Base-by-base conservation (phyloP, 2,797 vertebrate species). In the Enteromius unitaeniatus region DNA sequence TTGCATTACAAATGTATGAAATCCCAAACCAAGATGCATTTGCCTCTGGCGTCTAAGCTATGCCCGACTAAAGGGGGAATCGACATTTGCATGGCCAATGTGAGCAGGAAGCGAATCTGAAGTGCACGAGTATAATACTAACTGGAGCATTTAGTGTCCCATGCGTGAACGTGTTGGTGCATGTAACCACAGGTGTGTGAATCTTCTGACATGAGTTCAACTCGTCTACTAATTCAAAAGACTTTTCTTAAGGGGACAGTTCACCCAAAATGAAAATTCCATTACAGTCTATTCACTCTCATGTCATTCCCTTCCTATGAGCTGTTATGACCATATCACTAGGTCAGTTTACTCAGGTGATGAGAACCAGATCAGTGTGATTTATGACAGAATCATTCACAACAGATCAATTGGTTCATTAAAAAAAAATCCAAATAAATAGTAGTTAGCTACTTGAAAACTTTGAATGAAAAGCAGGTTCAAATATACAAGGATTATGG, bases 1-100 rank as follows among this genome's bases (percentile, higher is more conserved):
- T 94, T 93, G 91, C 92, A 93, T 93, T 88, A 77, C 88, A 90
- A 88, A 89, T 86, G 40, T 76, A 81, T 23, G 49, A 67, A 67
- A 68, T 77, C 77, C 55, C 49, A 77, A 70, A 28, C n/a, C n/a
- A 10, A 53, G 49, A 80, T 23, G 28, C 31, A 89, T 93, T 91
- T 92, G 90, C 89, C 77, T 90, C 21, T 37, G 65, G 72, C 62
- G 14, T 55, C 62, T 26, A 40, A 55, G 60, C 82, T 78, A n/a
- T 58, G 73, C 47, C 74, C 1, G 65, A 78, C 47, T 70, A 28
- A 49, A n/a, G n/a, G 37, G 11, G 58, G 5, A 21, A 17, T 10
- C 19, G 81, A 80, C 82, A 81, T 68, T 86, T 62, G 58, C 82
- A 91, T 90, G 89, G 70, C 45, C 28, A 14, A 64, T 69, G 75